Conservation (phyloP, 2,113 vertebrate genomes). For the Misgurnus mizolepis region DNA sequence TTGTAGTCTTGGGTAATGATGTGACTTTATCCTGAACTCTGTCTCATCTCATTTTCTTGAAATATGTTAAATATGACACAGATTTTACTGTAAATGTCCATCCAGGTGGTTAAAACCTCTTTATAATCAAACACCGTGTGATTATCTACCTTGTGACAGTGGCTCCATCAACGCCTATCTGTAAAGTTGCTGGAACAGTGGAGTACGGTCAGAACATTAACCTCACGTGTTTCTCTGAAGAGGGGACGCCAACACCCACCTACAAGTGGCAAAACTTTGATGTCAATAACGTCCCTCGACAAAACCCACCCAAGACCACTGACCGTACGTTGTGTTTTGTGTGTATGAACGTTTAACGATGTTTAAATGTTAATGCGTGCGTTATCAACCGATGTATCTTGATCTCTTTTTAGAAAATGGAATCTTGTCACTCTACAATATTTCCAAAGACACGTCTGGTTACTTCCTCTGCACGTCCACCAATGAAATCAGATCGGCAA, state of each 20-base stretch:
- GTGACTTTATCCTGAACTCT: neutral
- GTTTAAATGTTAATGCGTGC: neutral
- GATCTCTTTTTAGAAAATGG: slow-evolving; percentile 62
- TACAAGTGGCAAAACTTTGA: slow-evolving; percentile 80
- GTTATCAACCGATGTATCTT: neutral
- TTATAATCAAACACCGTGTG: neutral
- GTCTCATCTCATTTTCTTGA: neutral
- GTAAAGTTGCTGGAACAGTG: slow-evolving; percentile 73
- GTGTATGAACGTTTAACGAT: neutral
- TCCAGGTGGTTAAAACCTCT: neutral
- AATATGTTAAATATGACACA: too few species aligned
- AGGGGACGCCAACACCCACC: slow-evolving; percentile 82
- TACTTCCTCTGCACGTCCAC: slow-evolving; percentile 81
- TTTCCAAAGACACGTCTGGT: slow-evolving; percentile 79
- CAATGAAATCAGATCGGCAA: slow-evolving; percentile 68
- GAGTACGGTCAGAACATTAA: slow-evolving; percentile 80
- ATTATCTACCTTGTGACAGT: slow-evolving; percentile 67
- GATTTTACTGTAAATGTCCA: too few species aligned
- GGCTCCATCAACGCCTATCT: slow-evolving; percentile 82
- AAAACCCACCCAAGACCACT: slow-evolving; percentile 39
- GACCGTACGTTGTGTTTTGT: slow-evolving; percentile 61
- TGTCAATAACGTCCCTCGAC: slow-evolving; percentile 55
- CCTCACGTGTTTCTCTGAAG: slow-evolving; percentile 81
- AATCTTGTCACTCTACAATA: slow-evolving; percentile 78
- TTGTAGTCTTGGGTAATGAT: slow-evolving; percentile 68